Evolutionary conservation across 2,113 vertebrate genomes (phyloP), one percentile per base, ranked within the genome.

Genomic region (Corythornis vintsioides): DNA sequence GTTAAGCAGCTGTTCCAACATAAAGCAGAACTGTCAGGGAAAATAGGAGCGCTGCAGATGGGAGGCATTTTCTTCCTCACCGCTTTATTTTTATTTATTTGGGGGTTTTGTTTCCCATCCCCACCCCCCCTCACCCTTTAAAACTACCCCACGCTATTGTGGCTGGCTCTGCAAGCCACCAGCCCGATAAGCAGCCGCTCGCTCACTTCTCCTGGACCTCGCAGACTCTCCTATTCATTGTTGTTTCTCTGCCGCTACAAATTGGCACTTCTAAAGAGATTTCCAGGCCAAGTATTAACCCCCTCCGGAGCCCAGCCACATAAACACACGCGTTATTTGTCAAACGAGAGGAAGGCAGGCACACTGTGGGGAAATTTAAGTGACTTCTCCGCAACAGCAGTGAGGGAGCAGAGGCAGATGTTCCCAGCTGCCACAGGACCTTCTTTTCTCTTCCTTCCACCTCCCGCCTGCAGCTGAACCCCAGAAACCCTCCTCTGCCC

Each of bases 1-100:
- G 89, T 94, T 97, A 96, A 97, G 89, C 95, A 97, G 97, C 94
- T 97, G 94, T 73, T 93, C 78, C 35, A 95, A 93, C 95, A 93
- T 53, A 94, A 96, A 97, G 94, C 90, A 86, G 84, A 95, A 95
- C 93, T 16, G 33, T 88, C 94, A 80, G 89, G 91, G 28, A 90
- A 96, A 96, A 96, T 21, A 91, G 0, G 47, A 96, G 75, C 55
- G 16, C 43, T 88, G 96, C 91, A 78, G 94, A 96, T 88, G 52
- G 64, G 94, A 61, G 15, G 88, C 80, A 83, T 94, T 98, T 97
- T 84, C 89, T 79, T 96, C 91, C 92, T 87, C 57, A 86, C 83
- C 40, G 82, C 91, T 95, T 96, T 88, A 83, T 75, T 87, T 86
- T 92, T 95, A 94, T 92, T 94, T 89, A 76, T 87, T 83, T 66